Conservation (phyloP, 2,113 vertebrate species). For the Symphodus melops region DNA sequence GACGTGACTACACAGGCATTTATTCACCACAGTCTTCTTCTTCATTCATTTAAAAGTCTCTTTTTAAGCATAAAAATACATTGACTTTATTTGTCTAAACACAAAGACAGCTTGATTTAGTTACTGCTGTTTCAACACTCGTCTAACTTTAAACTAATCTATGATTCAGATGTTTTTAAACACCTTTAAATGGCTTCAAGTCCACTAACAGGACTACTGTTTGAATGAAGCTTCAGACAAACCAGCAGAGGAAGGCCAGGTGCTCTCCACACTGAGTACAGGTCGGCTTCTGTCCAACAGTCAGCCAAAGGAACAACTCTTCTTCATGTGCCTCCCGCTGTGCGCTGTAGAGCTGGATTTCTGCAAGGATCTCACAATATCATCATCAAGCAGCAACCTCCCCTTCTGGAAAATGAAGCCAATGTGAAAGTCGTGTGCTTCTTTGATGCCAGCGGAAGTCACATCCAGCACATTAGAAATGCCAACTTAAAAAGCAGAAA, state of each 20-base stretch:
- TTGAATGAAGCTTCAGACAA: conserved; percentile 15
- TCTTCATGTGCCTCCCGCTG: neutral
- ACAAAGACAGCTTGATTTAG: neutral
- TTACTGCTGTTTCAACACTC: neutral
- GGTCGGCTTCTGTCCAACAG: neutral
- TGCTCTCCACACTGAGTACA: neutral
- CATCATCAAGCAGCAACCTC: too few relatives aligned
- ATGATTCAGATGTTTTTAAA: neutral
- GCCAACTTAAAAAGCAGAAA: too few relatives aligned
- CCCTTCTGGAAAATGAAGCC: too few relatives aligned
- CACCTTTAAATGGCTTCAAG: neutral
- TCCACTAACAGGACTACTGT: neutral
- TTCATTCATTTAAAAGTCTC: neutral
- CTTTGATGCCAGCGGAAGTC: too few relatives aligned
- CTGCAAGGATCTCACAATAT: too few relatives aligned
- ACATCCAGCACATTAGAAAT: too few relatives aligned
- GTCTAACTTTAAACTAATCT: neutral
- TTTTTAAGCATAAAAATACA: neutral
- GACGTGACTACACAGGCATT: too few relatives aligned
- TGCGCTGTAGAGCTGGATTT: neutral
- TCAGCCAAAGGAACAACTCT: conserved; percentile 11
- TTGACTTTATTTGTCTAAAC: neutral
- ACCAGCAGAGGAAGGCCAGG: neutral
- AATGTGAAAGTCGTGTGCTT: too few relatives aligned
- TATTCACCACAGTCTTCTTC: too few relatives aligned